Conservation (phyloP, 2,888 invertebrate genomes). For the Campopleginae sp. region DNA sequence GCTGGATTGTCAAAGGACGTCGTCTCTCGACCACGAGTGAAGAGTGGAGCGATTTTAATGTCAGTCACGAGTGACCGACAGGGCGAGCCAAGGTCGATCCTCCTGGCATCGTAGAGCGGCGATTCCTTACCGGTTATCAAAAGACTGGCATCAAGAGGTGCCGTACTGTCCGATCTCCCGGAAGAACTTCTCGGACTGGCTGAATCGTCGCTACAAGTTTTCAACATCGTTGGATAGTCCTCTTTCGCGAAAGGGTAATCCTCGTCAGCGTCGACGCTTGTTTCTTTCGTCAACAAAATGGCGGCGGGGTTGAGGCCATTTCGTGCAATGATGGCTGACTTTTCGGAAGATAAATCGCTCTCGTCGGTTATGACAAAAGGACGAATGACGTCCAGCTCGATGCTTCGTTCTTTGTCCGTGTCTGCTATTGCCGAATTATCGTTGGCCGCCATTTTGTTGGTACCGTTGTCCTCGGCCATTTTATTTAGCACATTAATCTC, state of each 20-base stretch:
- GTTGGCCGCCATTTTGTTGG: conserved; percentile 29
- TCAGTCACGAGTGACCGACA: conserved; percentile 77
- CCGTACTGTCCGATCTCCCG: conserved; percentile 82
- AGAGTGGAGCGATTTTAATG: conserved; percentile 77
- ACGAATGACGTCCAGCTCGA: conserved; percentile 68
- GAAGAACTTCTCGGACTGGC: conserved; percentile 83
- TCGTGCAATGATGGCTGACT: conserved; percentile 13
- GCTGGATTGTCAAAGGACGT: conserved; percentile 83
- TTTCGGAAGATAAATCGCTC: conserved; percentile 58
- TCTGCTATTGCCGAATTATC: conserved; percentile 28
- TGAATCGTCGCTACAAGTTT: conserved; percentile 83
- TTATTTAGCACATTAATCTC: conserved; percentile 39
- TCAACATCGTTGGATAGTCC: conserved; percentile 83
- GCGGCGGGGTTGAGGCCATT: conserved; percentile 50
- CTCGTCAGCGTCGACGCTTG: conserved; percentile 82
- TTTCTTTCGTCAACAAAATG: conserved; percentile 74
- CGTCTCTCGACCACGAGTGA: conserved; percentile 72
- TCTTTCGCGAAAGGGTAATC: conserved; percentile 83
- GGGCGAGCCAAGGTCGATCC: conserved; percentile 81
- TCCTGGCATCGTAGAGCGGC: conserved; percentile 77
- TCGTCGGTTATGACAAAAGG: conserved; percentile 74
- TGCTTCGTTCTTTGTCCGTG: conserved; percentile 62
- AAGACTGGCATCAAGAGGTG: conserved; percentile 79
- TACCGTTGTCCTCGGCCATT: conserved; percentile 62
- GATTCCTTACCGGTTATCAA: conserved; percentile 77